Percentiles rank a stretch among this genome's conserved stretches.
Conservation (phyloP, 2,113 vertebrate genomes). For the Notothenia coriiceps region DNA sequence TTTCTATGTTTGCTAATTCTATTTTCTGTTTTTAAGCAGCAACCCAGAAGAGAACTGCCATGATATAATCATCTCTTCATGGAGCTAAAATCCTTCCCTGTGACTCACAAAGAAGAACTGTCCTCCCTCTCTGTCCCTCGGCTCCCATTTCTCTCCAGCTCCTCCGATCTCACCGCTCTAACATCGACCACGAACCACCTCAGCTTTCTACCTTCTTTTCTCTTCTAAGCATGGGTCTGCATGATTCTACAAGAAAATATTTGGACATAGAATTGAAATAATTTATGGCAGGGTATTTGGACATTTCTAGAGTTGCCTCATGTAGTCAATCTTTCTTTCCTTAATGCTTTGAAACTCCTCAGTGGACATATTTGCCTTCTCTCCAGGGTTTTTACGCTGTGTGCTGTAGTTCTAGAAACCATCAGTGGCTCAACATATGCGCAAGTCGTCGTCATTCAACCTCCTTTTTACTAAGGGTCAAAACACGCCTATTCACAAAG, state of each 20-base stretch:
- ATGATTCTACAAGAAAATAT: conserved; percentile 69
- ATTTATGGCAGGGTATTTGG: conserved; percentile 38
- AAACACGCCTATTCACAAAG: conserved; percentile 55
- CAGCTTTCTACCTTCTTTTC: conserved; percentile 44
- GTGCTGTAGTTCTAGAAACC: conserved; percentile 55
- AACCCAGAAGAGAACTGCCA: conserved; percentile 82
- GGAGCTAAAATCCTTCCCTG: conserved; percentile 43
- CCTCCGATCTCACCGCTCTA: conserved; percentile 11
- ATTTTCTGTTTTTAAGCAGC: conserved; percentile 71
- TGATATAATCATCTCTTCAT: conserved; percentile 76
- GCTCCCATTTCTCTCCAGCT: conserved; percentile 43
- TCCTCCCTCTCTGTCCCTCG: conserved; percentile 41
- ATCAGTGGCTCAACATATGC: conserved; percentile 33
- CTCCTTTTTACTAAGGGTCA: conserved; percentile 34
- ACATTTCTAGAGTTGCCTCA: conserved; percentile 54
- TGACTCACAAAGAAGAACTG: conserved; percentile 66
- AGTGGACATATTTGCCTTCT: conserved; percentile 62
- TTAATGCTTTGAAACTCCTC: conserved; percentile 40
- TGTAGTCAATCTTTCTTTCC: conserved; percentile 44
- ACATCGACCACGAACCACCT: conserved; percentile 47
- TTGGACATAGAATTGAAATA: conserved; percentile 49
- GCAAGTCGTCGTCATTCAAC: conserved; percentile 25
- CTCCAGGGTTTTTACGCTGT: conserved; percentile 52
- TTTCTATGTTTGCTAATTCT: conserved; percentile 53
- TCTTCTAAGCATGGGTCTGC: conserved; percentile 78